Conservation (phyloP, 2,888 invertebrate genomes). For the Dryomyza anilis region DNA sequence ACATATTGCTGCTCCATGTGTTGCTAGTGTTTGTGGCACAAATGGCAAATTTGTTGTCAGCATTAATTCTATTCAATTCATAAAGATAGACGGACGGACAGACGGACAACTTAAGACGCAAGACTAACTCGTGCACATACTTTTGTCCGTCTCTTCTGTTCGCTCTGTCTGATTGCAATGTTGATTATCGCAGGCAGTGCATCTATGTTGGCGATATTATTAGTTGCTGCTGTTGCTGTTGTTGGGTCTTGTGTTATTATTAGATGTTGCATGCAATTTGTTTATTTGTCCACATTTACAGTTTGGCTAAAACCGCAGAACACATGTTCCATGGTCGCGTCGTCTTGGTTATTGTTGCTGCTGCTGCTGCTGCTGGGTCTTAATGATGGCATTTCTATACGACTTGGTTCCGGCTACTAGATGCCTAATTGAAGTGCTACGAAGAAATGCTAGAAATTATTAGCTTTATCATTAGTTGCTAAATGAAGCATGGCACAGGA, state of each 20-base stretch:
- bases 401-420: background rate
- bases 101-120: background rate
- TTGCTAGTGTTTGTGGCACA: slow-evolving; percentile 21
- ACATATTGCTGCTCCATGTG: slow-evolving; percentile 1
- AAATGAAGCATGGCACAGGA: too few relatives aligned
- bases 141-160: background rate
- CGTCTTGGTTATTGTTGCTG: background rate
- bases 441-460: background rate
- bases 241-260: slow-evolving; percentile 28
- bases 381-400: background rate
- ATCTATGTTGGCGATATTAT: slow-evolving; percentile 11
- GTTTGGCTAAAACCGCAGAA: slow-evolving; percentile 22
- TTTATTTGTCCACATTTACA: slow-evolving; percentile 20
- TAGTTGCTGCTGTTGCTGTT: background rate
- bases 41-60: slow-evolving; percentile 21
- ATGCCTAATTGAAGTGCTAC: background rate
- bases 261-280: slow-evolving; percentile 47
- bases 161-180: slow-evolving; percentile 11
- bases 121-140: background rate
- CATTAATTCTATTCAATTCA: slow-evolving; percentile 9
- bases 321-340: slow-evolving; percentile 18
- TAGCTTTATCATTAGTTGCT: background rate
- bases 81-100: background rate
- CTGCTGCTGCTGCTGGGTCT: background rate
- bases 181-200: slow-evolving; percentile 15